Evolutionary conservation across 2,113 vertebrate species (phyloP).

Genomic region (Sclerurus mexicanus): DNA sequence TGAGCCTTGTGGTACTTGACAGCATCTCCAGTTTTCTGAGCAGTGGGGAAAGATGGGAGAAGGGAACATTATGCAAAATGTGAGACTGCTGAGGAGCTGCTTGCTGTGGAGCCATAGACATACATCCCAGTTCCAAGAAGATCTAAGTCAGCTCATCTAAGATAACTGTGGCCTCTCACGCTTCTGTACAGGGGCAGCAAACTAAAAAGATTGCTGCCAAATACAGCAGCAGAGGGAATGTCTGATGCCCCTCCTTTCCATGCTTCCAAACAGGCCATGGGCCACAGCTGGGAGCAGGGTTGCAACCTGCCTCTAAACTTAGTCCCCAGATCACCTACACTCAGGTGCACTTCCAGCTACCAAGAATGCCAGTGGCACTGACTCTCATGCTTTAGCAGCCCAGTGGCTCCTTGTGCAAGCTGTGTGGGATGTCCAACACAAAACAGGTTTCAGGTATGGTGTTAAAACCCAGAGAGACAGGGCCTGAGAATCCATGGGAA

Average conservation of each 20-base stretch:
- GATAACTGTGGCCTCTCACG: fast-evolving
- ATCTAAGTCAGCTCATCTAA: neutral
- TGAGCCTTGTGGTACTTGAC: neutral
- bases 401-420: neutral
- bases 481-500: neutral
- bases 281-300: neutral
- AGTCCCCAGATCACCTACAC: neutral
- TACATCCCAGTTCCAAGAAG: neutral
- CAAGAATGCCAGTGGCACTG: neutral
- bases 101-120: neutral
- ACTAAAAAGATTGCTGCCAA: neutral
- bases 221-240: neutral
- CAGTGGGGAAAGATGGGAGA: neutral
- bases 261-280: neutral
- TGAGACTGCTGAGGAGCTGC: neutral
- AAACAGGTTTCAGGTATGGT: neutral
- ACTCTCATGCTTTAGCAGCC: neutral
- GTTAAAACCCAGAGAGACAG: neutral
- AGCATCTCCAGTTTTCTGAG: neutral
- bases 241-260: neutral
- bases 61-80: neutral
- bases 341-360: neutral
- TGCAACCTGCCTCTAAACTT: neutral
- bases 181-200: neutral
- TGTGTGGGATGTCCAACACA: neutral